Evolutionary conservation across 2,113 vertebrate species (phyloP).

Genomic region (Vulpes lagopus): DNA sequence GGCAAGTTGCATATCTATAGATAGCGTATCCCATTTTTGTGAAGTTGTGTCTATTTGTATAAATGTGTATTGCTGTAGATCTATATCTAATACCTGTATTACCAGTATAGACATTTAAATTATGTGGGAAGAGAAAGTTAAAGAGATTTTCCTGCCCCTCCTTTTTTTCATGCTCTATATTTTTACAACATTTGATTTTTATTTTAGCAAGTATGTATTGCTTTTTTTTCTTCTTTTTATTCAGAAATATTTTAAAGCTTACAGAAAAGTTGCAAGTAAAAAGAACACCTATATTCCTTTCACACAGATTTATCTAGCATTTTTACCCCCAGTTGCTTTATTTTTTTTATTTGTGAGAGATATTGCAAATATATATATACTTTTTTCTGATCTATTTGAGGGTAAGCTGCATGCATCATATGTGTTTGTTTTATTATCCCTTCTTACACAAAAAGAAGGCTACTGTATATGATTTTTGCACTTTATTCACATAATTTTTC

Average conservation of each 20-base stretch:
- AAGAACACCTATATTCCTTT: not conserved
- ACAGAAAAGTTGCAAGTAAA: not conserved
- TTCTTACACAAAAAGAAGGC: not conserved
- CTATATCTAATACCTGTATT: not conserved
- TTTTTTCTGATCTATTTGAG: not conserved
- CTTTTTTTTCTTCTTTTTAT: slow-evolving; percentile 1
- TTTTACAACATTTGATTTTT: slow-evolving; percentile 23
- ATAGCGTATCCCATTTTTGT: not conserved
- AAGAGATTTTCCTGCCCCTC: not conserved
- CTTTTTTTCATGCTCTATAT: not conserved
- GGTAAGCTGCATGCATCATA: not conserved
- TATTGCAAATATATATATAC: not conserved
- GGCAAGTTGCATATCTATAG: not conserved
- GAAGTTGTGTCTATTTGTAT: not conserved
- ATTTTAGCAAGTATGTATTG: not conserved
- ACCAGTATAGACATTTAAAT: not conserved
- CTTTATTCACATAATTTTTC: not conserved
- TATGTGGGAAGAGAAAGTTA: not conserved
- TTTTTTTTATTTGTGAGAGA: not conserved
- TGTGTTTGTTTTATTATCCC: not conserved
- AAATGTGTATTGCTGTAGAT: not conserved
- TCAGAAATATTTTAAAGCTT: not conserved
- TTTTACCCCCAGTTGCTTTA: not conserved
- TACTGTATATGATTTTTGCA: not conserved
- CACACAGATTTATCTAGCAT: not conserved